Conservation (phyloP, 2,113 vertebrate species). For the Chamaea fasciata region DNA sequence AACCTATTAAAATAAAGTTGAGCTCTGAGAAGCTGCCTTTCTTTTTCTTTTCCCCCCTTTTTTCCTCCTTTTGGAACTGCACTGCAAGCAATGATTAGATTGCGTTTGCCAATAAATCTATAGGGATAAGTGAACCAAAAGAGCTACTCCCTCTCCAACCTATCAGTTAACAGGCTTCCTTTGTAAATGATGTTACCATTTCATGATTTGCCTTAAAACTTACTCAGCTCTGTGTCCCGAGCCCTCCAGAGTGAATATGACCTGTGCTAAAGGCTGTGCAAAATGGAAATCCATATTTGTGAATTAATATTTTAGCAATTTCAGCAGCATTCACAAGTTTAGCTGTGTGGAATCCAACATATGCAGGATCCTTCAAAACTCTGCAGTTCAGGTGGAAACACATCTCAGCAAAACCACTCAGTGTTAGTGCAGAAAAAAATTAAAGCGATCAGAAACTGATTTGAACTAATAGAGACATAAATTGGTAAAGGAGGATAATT, state of each 20-base stretch:
- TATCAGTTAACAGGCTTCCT: not conserved
- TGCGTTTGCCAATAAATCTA: slow-evolving; percentile 39
- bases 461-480: not conserved
- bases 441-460: not conserved
- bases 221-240: not conserved
- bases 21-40: not conserved
- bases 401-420: not conserved
- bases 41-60: no score
- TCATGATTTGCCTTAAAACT: not conserved
- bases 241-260: not conserved
- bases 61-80: not conserved
- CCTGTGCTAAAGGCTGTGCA: not conserved
- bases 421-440: not conserved
- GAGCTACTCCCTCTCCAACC: not conserved
- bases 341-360: not conserved
- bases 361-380: not conserved
- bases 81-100: slow-evolving; percentile 27
- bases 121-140: slow-evolving; percentile 10
- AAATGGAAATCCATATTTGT: not conserved
- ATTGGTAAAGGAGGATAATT: not conserved
- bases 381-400: not conserved
- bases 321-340: not conserved
- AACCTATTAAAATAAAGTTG: slow-evolving; percentile 19
- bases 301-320: not conserved
- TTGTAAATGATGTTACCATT: not conserved